phyloP scores from a whole-genome alignment of 1,140 invertebrate species.

The Glossosoma conforme region DNA sequence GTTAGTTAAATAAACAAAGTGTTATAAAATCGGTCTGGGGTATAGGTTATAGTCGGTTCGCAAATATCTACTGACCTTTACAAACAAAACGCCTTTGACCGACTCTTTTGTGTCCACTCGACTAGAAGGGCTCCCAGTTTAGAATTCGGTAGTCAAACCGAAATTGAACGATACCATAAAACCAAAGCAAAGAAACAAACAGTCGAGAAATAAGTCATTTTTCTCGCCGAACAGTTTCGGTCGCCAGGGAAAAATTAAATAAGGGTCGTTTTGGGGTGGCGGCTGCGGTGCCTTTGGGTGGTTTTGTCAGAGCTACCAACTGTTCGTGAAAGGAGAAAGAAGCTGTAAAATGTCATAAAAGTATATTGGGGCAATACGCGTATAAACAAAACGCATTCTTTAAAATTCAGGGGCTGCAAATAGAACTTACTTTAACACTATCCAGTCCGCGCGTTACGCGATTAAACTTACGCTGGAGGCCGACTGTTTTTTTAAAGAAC shows the following conservation, averaged over 20 bases:
- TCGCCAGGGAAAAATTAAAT: slow-evolving; percentile 4
- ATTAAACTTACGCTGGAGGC: too few relatives aligned
- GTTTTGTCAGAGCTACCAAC: neutral
- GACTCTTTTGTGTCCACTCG: too few relatives aligned
- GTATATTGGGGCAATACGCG: slow-evolving; percentile 10
- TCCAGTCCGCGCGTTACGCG: too few relatives aligned
- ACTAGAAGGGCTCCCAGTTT: too few relatives aligned
- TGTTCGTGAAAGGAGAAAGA: slow-evolving; percentile 12
- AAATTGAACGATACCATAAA: slow-evolving; percentile 23
- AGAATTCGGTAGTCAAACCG: slow-evolving; percentile 26
- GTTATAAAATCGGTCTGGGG: too few relatives aligned
- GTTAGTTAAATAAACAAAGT: too few relatives aligned
- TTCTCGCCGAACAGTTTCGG: neutral
- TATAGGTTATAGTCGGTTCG: too few relatives aligned
- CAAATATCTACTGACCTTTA: too few relatives aligned
- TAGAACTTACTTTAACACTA: slow-evolving; percentile 2
- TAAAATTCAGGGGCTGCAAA: slow-evolving; percentile 1
- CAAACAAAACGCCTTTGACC: too few relatives aligned
- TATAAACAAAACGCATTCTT: slow-evolving; percentile 13
- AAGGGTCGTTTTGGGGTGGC: neutral
- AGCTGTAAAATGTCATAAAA: slow-evolving; percentile 9
- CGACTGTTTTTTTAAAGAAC: too few relatives aligned
- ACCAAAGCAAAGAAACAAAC: slow-evolving; percentile 6
- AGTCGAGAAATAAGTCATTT: neutral
- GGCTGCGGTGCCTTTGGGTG: neutral